Percentiles rank a stretch among this genome's conserved stretches.
Evolutionary conservation across 2,797 vertebrate species (phyloP).

Genomic region (Lepilemur septentrionalis): DNA sequence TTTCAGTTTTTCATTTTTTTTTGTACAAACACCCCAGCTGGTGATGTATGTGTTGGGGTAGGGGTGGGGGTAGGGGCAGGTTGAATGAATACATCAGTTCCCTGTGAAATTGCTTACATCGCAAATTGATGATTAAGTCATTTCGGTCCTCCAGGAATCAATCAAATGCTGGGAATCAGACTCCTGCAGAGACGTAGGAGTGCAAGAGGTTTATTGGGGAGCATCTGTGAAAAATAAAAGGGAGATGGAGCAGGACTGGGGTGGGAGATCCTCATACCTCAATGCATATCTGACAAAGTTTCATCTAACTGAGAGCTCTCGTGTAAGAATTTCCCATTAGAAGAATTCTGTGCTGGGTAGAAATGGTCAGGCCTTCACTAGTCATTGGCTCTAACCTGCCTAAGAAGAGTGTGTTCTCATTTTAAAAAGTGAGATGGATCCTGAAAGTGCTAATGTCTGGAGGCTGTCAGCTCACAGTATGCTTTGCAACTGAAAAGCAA

Average conservation of each 20-base stretch:
- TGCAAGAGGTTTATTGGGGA: background rate
- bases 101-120: background rate
- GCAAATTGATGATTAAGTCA: background rate
- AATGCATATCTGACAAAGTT: background rate
- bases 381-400: background rate
- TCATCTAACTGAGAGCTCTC: background rate
- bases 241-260: background rate
- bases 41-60: background rate
- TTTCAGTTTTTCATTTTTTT: conserved; percentile 17
- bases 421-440: background rate
- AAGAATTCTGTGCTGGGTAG: background rate
- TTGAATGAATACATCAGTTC: conserved; percentile 6
- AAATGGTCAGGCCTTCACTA: background rate
- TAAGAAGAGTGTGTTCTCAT: background rate
- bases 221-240: conserved; percentile 33
- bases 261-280: background rate
- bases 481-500: background rate
- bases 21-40: background rate
- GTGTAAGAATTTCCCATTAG: conserved; percentile 1
- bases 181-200: background rate
- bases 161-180: background rate
- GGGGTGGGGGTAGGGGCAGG: background rate
- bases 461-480: background rate
- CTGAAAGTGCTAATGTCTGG: background rate
- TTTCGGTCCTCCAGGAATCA: background rate